Conservation (phyloP, 2,113 vertebrate species). For the Pterophyllum scalare region DNA sequence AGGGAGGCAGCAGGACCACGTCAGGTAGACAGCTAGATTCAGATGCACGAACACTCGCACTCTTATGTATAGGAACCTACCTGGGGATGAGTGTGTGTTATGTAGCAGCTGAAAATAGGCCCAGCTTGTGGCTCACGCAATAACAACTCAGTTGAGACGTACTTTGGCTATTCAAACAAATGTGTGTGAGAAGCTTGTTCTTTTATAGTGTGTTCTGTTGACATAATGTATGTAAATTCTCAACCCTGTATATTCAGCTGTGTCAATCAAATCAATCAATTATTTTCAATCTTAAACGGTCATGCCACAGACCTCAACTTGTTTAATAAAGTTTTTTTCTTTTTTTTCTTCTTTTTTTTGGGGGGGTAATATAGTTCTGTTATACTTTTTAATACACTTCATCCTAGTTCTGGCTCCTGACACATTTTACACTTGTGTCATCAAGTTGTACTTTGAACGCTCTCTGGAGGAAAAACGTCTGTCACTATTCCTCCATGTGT, state of each 20-base stretch:
- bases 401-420: background rate
- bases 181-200: background rate
- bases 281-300: background rate
- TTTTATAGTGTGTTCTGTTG: background rate
- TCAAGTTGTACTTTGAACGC: background rate
- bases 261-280: background rate
- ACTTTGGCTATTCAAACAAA: background rate
- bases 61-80: slow-evolving; percentile 18
- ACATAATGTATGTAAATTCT: slow-evolving; percentile 17
- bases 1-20: slow-evolving; percentile 25
- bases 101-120: slow-evolving; percentile 9
- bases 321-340: background rate
- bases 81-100: slow-evolving; percentile 23
- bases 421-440: background rate
- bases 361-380: background rate
- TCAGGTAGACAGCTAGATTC: slow-evolving; percentile 29
- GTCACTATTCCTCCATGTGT: slow-evolving; percentile 25
- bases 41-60: slow-evolving; percentile 20
- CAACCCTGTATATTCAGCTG: background rate
- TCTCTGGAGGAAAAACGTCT: background rate
- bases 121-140: slow-evolving; percentile 18
- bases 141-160: slow-evolving; percentile 22
- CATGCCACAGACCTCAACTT: background rate
- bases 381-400: background rate
- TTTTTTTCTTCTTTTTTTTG: no score